These are phyloP conservation scores for Hystrix cristata DNA, from an alignment of 2,113 vertebrate species.

Conservation along the genomic window DNA sequence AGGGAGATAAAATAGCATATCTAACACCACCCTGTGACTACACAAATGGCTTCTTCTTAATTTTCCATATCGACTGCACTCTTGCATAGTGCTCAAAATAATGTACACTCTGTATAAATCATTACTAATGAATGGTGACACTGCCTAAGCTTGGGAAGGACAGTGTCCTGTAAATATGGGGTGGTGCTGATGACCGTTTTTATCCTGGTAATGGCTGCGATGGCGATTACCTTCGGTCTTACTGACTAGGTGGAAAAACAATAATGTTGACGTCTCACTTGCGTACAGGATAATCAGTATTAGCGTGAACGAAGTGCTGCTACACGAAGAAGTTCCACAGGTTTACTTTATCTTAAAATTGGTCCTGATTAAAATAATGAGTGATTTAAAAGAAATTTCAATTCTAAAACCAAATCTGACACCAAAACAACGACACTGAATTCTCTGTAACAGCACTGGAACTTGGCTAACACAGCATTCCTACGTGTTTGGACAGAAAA, in stretches of 20 bases:
- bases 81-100: background rate
- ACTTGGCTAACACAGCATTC: constrained; percentile 44
- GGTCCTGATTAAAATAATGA: constrained; percentile 77
- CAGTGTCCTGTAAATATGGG: background rate
- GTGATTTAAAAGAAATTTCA: constrained; percentile 62
- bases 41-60: background rate
- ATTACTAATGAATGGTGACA: background rate
- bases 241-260: background rate
- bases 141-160: background rate
- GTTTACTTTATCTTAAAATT: constrained; percentile 68
- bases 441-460: constrained; percentile 4
- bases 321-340: background rate
- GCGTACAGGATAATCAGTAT: background rate
- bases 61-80: background rate
- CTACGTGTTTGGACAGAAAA: constrained; percentile 78
- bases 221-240: background rate
- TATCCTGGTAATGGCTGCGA: background rate
- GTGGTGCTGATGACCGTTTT: background rate
- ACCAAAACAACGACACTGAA: constrained; percentile 57
- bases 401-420: background rate
- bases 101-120: background rate
- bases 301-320: background rate
- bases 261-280: background rate
- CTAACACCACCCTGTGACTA: too few relatives aligned
- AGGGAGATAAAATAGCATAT: background rate